These are phyloP conservation scores for Uria aalge DNA, from an alignment of 2,113 vertebrate genomes.

Conservation along the genomic window DNA sequence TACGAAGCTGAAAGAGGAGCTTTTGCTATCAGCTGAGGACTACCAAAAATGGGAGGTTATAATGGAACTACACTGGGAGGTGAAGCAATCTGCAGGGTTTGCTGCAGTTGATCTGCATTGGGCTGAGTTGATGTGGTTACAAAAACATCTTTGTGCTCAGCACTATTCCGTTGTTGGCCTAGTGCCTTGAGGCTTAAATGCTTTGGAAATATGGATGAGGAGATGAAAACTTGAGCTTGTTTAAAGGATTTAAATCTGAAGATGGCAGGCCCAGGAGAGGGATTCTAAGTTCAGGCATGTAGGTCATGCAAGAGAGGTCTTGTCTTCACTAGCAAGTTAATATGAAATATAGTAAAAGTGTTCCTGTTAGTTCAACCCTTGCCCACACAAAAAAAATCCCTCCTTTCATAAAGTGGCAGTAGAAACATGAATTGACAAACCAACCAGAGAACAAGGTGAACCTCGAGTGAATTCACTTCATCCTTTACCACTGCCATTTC, in stretches of 20 bases:
- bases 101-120: conserved; percentile 16
- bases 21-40: conserved; percentile 13
- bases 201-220: conserved; percentile 58
- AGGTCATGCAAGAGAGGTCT: conserved; percentile 40
- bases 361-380: conserved; percentile 27
- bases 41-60: not conserved
- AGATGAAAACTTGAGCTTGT: conserved; percentile 57
- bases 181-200: conserved; percentile 55
- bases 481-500: not conserved
- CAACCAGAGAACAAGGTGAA: not conserved
- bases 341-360: conserved; percentile 8
- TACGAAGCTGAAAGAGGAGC: not conserved
- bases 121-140: conserved; percentile 51
- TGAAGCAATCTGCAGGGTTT: conserved; percentile 9
- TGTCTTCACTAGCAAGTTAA: conserved; percentile 45
- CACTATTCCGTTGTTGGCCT: conserved; percentile 48
- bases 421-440: conserved; percentile 14
- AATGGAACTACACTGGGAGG: not conserved
- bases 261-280: conserved; percentile 49
- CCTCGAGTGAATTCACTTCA: not conserved
- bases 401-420: not conserved
- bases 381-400: not conserved
- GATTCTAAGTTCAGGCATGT: conserved; percentile 46
- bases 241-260: conserved; percentile 59
- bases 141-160: conserved; percentile 61